Evolutionary conservation across 2,797 vertebrate species (phyloP), one percentile per base, ranked within the genome.

Genomic region (Hippopotamyrus pictus): DNA sequence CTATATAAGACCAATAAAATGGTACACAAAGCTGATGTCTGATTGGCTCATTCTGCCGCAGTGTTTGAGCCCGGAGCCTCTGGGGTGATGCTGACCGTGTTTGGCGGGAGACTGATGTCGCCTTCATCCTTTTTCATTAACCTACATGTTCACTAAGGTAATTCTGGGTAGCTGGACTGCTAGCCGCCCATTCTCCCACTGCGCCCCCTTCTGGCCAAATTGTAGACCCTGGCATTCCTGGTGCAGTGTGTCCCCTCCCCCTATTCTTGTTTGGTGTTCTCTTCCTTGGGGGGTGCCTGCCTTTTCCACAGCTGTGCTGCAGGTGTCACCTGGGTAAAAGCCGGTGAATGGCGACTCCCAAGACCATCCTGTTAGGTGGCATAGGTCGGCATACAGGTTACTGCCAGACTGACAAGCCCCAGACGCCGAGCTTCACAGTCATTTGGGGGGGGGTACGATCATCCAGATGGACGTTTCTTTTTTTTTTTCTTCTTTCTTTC

Each of bases 1-100:
- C 97, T 99, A 98, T 97, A 98, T 97, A 98, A 98, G 97, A 97
- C 96, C 96, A 97, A 97, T 97, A 97, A 97, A 98, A 94, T 96
- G 97, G 97, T 97, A 97, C 96, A 97, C 96, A 96, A 95, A 97
- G 92, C 57, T 76, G 79, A 91, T 33, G 95, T 95, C 91, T 95
- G 93, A 87, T 93, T 76, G 54, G 25, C 5, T 93, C 89, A 91
- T 86, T 76, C 48, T 2, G 53, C 59, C 1, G 6, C 82, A 51
- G 41, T 51, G 79, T 50, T 85, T 69, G 53, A 6, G 62, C 41
- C 5, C 1, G 11, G 29, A 33, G 73, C 54, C 29, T 59, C n/a
- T 57, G 19, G 19, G 50, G 12, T 41, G 12, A 9, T 5, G n/a
- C 22, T 25, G 19, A 3, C 41, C 1, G 33, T 46, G 17, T 82